Evolutionary conservation across 2,797 vertebrate genomes (phyloP).

Genomic region (Propithecus perrieri): DNA sequence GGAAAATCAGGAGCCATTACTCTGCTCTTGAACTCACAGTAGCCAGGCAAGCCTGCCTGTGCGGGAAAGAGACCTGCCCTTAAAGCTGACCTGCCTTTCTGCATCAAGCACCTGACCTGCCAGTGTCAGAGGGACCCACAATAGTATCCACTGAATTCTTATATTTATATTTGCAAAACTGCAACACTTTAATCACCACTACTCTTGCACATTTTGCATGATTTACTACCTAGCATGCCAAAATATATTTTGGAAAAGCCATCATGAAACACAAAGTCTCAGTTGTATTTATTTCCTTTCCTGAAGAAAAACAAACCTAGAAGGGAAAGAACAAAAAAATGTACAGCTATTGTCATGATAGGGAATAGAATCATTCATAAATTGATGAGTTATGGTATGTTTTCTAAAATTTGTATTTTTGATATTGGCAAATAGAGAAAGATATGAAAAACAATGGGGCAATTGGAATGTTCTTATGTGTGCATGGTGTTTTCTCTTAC

Average conservation of each 20-base stretch:
- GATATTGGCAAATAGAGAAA: background rate
- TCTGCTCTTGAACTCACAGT: background rate
- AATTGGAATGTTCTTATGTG: background rate
- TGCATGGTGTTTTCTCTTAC: background rate
- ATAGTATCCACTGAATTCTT: background rate
- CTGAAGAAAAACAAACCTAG: background rate
- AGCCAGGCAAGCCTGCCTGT: background rate
- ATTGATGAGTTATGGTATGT: constrained; percentile 9
- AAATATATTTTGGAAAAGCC: background rate
- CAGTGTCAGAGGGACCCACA: background rate
- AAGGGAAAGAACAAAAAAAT: background rate
- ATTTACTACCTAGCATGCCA: background rate
- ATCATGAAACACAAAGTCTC: background rate
- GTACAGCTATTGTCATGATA: background rate
- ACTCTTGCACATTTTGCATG: background rate
- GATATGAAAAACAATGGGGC: background rate
- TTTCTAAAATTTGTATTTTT: constrained; percentile 19
- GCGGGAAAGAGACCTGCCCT: background rate
- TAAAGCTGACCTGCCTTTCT: background rate
- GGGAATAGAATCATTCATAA: background rate
- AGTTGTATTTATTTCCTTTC: background rate
- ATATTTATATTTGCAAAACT: constrained; percentile 8
- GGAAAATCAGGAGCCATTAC: background rate
- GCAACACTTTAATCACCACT: background rate
- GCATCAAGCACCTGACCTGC: background rate